Conservation (phyloP, 2,888 invertebrate genomes). For the Anagyrus pseudococci region DNA sequence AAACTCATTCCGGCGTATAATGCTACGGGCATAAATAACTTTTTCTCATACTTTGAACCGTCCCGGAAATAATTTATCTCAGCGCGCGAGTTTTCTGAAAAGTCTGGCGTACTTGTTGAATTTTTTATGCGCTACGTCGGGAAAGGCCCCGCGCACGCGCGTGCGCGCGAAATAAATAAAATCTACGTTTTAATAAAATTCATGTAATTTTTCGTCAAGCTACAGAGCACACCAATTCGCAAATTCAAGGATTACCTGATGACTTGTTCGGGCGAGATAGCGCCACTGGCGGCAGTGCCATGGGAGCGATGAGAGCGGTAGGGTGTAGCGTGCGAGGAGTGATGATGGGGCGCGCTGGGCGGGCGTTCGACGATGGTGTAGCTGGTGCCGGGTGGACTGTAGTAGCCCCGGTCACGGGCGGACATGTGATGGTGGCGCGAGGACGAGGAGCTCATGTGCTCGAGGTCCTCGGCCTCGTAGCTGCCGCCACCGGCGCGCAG, state of each 20-base stretch:
- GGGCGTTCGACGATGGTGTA: constrained; percentile 88
- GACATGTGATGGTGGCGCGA: constrained; percentile 60
- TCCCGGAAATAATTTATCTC: too few species aligned
- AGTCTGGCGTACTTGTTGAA: too few species aligned
- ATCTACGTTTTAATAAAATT: too few species aligned
- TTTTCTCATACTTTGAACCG: too few species aligned
- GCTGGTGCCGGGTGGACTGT: constrained; percentile 87
- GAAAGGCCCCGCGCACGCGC: too few species aligned
- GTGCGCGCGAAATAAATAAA: too few species aligned
- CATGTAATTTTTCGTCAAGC: too few species aligned
- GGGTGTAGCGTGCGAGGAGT: constrained; percentile 65
- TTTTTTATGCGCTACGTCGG: too few species aligned
- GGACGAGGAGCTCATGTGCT: constrained; percentile 47
- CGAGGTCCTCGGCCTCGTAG: constrained; percentile 60
- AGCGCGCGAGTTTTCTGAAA: too few species aligned
- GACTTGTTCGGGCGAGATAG: constrained; percentile 85
- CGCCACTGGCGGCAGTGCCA: constrained; percentile 52
- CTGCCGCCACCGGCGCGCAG: constrained; percentile 45
- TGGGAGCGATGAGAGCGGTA: constrained; percentile 53
- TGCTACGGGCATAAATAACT: too few species aligned
- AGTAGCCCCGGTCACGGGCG: constrained; percentile 68
- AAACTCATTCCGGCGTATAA: too few species aligned
- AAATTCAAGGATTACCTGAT: constrained; percentile 61
- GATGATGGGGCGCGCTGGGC: constrained; percentile 75
- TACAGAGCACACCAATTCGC: too few species aligned